These are phyloP conservation scores for Brachyopa scutellaris DNA, from an alignment of 2,888 invertebrate genomes.

Conservation along the genomic window DNA sequence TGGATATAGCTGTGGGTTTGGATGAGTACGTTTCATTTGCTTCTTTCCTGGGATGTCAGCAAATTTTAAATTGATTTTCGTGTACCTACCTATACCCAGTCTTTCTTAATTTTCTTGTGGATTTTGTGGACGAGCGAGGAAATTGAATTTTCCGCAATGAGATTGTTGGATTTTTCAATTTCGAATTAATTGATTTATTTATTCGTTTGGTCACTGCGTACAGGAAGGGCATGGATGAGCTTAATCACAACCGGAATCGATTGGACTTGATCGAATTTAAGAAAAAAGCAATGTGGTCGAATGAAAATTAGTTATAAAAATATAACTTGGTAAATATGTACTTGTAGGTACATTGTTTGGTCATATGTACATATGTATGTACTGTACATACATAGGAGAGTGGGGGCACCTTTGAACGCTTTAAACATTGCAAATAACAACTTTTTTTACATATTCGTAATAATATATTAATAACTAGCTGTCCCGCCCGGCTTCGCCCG, in stretches of 20 bases:
- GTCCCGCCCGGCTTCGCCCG: no score
- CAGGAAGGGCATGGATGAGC: background rate
- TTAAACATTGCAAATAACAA: no score
- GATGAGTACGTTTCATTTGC: conserved; percentile 4
- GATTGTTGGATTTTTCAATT: conserved; percentile 54
- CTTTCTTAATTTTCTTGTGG: conserved; percentile 25
- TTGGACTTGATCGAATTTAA: no score
- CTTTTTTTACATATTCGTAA: no score
- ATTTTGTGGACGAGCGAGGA: conserved; percentile 17
- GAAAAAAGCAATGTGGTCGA: no score
- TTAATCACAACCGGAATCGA: background rate
- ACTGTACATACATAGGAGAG: no score
- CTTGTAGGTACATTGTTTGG: no score
- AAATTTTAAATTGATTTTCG: conserved; percentile 57
- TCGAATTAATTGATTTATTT: background rate
- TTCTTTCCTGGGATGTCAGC: conserved; percentile 33
- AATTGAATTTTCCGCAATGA: conserved; percentile 55
- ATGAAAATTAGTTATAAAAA: no score
- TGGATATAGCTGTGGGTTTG: background rate
- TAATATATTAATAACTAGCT: no score
- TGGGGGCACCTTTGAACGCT: no score
- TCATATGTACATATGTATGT: no score
- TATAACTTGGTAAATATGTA: no score
- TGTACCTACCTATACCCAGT: background rate
- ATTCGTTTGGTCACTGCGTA: background rate